A percentile compares a stretch with the other conserved stretches of the same genome.
phyloP scores from a whole-genome alignment of 2,797 vertebrate species.

The Brotula barbata region DNA sequence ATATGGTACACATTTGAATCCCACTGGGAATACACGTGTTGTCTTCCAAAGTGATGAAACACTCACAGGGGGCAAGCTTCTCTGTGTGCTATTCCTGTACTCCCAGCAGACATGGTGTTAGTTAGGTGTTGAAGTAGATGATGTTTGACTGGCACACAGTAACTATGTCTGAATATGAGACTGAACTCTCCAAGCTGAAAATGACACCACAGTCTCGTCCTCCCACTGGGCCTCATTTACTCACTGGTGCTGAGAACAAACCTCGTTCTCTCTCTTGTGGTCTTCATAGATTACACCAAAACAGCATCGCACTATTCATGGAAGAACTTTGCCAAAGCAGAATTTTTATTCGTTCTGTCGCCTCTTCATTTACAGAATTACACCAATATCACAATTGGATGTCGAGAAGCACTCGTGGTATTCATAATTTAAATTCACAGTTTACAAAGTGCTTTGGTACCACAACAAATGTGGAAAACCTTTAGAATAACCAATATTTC shows the following conservation, averaged over 20 bases:
- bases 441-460: too few relatives aligned
- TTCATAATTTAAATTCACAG: too few relatives aligned
- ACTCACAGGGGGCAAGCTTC: constrained; percentile 25
- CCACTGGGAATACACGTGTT: constrained; percentile 43
- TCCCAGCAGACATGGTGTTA: constrained; percentile 63
- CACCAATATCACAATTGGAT: too few relatives aligned
- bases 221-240: constrained; percentile 72
- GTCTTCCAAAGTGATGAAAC: constrained; percentile 49
- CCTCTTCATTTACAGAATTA: neutral
- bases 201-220: constrained; percentile 61
- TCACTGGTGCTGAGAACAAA: constrained; percentile 55
- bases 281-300: constrained; percentile 41
- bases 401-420: too few relatives aligned
- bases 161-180: constrained; percentile 55
- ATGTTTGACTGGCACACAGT: constrained; percentile 69
- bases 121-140: constrained; percentile 62
- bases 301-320: constrained; percentile 15
- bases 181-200: constrained; percentile 48
- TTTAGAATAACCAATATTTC: too few relatives aligned
- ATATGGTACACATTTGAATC: constrained; percentile 24
- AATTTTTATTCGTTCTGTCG: neutral
- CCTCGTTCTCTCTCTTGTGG: constrained; percentile 44
- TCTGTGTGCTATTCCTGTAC: constrained; percentile 66
- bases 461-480: too few relatives aligned
- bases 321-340: constrained; percentile 1